Evolutionary conservation across 2,797 vertebrate species (phyloP).

Genomic region (Sylvilagus floridanus): DNA sequence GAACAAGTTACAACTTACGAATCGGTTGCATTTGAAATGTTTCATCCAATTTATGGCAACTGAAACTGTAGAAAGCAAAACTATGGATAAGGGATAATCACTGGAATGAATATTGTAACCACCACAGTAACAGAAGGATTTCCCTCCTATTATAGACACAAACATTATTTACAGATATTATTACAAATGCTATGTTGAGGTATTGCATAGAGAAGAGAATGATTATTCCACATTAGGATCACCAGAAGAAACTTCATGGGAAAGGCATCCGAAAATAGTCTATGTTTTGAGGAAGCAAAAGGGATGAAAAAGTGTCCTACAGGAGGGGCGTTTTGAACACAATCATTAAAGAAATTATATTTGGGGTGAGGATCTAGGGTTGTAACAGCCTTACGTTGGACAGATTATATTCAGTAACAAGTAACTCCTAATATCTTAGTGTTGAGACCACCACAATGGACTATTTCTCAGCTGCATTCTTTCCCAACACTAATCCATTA

Average conservation of each 20-base stretch:
- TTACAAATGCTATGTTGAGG: neutral
- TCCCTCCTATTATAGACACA: neutral
- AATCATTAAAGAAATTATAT: neutral
- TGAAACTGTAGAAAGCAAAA: no score
- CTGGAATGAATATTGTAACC: neutral
- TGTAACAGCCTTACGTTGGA: neutral
- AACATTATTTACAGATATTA: neutral
- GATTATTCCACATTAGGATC: neutral
- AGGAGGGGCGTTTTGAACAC: neutral
- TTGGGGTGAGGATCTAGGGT: neutral
- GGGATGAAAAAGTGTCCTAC: neutral
- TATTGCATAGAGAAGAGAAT: neutral
- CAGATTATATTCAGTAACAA: neutral
- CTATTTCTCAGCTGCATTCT: neutral
- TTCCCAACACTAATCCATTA: neutral
- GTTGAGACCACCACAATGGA: neutral
- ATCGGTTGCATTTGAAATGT: no score
- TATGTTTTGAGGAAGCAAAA: neutral
- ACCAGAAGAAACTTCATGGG: neutral
- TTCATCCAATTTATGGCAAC: no score
- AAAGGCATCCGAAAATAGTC: neutral
- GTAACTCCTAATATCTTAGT: neutral
- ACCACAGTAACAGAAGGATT: neutral
- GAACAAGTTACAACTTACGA: no score
- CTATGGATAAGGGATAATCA: no score